Conservation (phyloP, 2,888 invertebrate genomes). For the Agrotis clavis region DNA sequence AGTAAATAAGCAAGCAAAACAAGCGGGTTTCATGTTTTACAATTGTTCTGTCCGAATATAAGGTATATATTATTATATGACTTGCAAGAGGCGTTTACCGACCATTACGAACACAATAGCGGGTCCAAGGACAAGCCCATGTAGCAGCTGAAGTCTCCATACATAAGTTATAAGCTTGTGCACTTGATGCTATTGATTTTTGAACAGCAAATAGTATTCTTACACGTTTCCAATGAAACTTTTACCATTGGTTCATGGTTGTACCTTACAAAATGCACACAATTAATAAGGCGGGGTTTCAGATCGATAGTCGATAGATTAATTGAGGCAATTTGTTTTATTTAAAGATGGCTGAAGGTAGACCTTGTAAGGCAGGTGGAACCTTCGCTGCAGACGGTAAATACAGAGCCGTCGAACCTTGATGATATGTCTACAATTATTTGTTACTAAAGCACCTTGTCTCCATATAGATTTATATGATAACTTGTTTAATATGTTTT, state of each 20-base stretch:
- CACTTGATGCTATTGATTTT: conserved; percentile 22
- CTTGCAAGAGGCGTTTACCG: not conserved
- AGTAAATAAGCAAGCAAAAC: not conserved
- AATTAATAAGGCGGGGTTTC: not conserved
- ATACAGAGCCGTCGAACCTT: not conserved
- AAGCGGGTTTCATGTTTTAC: not conserved
- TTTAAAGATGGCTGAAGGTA: not conserved
- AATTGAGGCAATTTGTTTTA: not conserved
- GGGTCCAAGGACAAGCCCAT: not conserved
- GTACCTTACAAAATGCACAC: not conserved
- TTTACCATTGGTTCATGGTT: not conserved
- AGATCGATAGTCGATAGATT: conserved; percentile 32
- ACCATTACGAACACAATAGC: not conserved
- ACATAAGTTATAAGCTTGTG: conserved; percentile 4
- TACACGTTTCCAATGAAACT: not conserved
- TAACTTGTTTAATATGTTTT: too few relatives aligned
- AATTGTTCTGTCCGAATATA: not conserved
- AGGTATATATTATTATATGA: too few relatives aligned
- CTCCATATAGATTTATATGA: not conserved
- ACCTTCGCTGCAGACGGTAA: conserved; percentile 14
- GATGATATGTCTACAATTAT: not conserved
- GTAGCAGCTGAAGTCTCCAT: not conserved
- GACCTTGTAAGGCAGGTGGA: not conserved
- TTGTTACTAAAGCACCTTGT: not conserved
- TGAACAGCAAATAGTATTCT: not conserved